Evolutionary conservation across 2,797 vertebrate species (phyloP).

Genomic region (Anniella stebbinsi): DNA sequence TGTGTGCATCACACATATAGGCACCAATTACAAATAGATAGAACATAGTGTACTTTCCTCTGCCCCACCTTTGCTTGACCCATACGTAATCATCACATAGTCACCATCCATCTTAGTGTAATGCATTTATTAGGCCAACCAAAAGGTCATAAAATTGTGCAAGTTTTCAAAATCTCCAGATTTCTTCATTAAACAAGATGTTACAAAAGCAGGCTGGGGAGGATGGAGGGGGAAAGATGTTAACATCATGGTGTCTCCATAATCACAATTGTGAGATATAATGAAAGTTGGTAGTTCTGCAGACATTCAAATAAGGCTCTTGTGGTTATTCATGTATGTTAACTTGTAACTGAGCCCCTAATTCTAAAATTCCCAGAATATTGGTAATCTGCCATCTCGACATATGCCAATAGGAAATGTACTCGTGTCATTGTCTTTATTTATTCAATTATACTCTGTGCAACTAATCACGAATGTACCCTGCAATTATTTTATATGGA

Average conservation of each 20-base stretch:
- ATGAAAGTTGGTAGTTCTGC: too few relatives aligned
- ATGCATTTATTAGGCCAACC: too few relatives aligned
- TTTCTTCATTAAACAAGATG: too few relatives aligned
- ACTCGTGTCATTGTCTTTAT: constrained; percentile 2
- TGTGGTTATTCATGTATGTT: neutral
- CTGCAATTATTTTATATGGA: constrained; percentile 19
- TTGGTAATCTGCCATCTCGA: neutral
- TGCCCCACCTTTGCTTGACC: neutral
- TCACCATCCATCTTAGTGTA: too few relatives aligned
- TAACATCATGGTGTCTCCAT: too few relatives aligned
- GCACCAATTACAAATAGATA: neutral
- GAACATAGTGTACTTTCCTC: neutral
- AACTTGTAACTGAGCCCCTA: neutral
- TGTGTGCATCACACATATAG: neutral
- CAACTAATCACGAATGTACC: constrained; percentile 23
- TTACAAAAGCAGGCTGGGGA: too few relatives aligned
- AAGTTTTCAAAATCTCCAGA: too few relatives aligned
- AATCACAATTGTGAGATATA: too few relatives aligned
- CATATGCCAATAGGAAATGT: neutral
- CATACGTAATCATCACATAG: neutral
- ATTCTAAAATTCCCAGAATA: neutral
- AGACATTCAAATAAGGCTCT: too few relatives aligned
- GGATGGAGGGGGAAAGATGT: too few relatives aligned
- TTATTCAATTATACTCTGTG: constrained; percentile 23
- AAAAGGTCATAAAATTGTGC: too few relatives aligned